phyloP scores from a whole-genome alignment of 2,888 invertebrate genomes.

The Phalera bucephala region DNA sequence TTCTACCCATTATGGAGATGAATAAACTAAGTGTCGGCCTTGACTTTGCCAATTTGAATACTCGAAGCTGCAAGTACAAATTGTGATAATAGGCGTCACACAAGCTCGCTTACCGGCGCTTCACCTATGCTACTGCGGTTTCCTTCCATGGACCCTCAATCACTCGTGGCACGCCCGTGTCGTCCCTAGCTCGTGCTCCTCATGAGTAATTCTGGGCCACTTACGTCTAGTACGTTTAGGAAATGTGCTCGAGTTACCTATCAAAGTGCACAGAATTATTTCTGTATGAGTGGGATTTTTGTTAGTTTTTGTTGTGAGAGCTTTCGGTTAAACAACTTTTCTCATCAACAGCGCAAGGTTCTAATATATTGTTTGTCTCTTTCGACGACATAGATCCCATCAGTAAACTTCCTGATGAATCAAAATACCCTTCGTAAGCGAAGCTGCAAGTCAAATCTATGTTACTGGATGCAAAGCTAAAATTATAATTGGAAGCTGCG shows the following conservation, averaged over 20 bases:
- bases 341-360: slow-evolving; percentile 35
- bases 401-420: slow-evolving; percentile 71
- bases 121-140: slow-evolving; percentile 81
- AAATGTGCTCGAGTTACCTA: slow-evolving; percentile 78
- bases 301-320: slow-evolving; percentile 67
- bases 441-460: slow-evolving; percentile 81
- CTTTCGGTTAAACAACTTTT: slow-evolving; percentile 49
- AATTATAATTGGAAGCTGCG: slow-evolving; percentile 77
- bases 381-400: slow-evolving; percentile 78
- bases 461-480: slow-evolving; percentile 81
- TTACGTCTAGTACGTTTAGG: slow-evolving; percentile 56
- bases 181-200: slow-evolving; percentile 7
- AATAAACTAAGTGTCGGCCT: slow-evolving; percentile 99
- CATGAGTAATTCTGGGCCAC: slow-evolving; percentile 60
- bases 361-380: slow-evolving; percentile 27
- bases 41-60: slow-evolving; percentile 99
- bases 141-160: slow-evolving; percentile 56
- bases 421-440: slow-evolving; percentile 74
- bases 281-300: slow-evolving; percentile 81
- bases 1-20: slow-evolving; percentile 99
- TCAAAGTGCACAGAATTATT: slow-evolving; percentile 75
- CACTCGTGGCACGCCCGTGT: slow-evolving; percentile 41
- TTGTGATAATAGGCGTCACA: slow-evolving; percentile 83
- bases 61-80: slow-evolving; percentile 92
- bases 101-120: slow-evolving; percentile 82